A percentile compares a stretch with the other conserved stretches of the same genome.
phyloP scores from a whole-genome alignment of 2,797 vertebrate genomes.

The Mus spretus region DNA sequence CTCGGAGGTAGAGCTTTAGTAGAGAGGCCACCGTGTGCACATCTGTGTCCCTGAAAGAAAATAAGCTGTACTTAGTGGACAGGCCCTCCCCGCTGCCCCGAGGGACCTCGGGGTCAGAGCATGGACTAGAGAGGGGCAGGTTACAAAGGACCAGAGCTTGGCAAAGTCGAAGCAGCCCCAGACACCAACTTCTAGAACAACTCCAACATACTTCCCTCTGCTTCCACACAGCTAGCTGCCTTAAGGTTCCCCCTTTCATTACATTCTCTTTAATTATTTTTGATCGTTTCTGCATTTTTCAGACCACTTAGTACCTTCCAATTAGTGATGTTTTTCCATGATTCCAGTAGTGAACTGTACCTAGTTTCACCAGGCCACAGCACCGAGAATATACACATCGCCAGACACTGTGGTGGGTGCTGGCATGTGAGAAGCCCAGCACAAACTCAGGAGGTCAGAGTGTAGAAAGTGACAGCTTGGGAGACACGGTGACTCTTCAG shows the following conservation, averaged over 20 bases:
- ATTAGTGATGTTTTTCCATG: neutral
- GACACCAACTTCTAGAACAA: neutral
- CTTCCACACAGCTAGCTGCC: neutral
- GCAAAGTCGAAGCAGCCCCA: neutral
- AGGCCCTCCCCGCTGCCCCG: neutral
- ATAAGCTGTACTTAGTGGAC: neutral
- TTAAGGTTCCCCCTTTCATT: slow-evolving; percentile 12
- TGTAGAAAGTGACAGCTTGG: neutral
- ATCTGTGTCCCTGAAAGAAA: slow-evolving; percentile 94
- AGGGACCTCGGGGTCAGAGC: neutral
- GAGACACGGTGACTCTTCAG: neutral
- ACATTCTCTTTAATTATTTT: neutral
- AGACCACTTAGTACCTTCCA: neutral
- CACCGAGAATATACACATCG: neutral
- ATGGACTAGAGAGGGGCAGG: neutral
- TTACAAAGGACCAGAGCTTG: neutral
- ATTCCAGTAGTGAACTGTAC: neutral
- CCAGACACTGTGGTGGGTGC: neutral
- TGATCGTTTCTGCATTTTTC: slow-evolving; percentile 26
- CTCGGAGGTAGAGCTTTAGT: slow-evolving; percentile 97
- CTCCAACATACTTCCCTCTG: neutral
- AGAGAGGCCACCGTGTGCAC: slow-evolving; percentile 98
- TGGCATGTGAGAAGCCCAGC: neutral
- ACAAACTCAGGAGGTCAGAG: neutral
- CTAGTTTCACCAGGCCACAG: neutral